phyloP scores from a whole-genome alignment of 2,113 vertebrate genomes.

The Tautogolabrus adspersus region DNA sequence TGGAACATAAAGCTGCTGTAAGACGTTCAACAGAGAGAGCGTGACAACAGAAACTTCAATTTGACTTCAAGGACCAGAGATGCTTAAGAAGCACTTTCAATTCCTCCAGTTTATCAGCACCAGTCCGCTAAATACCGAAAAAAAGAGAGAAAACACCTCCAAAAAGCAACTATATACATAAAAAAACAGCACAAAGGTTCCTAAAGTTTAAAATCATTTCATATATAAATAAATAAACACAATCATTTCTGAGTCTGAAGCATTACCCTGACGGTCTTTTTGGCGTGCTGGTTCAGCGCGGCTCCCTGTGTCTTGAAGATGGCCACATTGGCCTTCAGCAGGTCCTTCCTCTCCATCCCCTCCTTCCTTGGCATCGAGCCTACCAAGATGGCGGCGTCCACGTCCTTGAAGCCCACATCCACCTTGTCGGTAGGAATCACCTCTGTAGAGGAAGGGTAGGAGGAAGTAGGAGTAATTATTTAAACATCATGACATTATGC shows the following conservation, averaged over 20 bases:
- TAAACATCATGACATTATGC: too few relatives aligned
- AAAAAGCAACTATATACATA: too few relatives aligned
- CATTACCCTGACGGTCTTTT: constrained; percentile 95
- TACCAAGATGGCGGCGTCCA: constrained; percentile 94
- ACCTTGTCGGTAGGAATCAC: constrained; percentile 96
- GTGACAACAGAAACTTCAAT: background rate
- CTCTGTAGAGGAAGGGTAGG: constrained; percentile 79
- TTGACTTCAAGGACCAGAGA: background rate
- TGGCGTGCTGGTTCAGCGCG: constrained; percentile 94
- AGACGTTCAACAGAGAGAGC: too few relatives aligned
- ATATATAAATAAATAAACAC: too few relatives aligned
- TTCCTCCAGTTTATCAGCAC: constrained; percentile 1
- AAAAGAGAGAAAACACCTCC: too few relatives aligned
- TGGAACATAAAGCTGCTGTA: background rate
- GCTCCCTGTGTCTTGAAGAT: constrained; percentile 97
- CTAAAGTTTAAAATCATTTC: too few relatives aligned
- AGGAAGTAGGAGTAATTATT: too few relatives aligned
- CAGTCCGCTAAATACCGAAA: too few relatives aligned
- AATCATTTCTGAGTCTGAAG: background rate
- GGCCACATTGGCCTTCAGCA: constrained; percentile 96
- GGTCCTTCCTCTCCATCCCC: constrained; percentile 98
- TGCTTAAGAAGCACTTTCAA: constrained; percentile 21
- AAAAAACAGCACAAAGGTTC: too few relatives aligned
- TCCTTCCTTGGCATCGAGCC: constrained; percentile 98
- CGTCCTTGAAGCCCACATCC: constrained; percentile 94